Evolutionary conservation across 2,888 invertebrate species (phyloP).

Genomic region (Xestia ashworthii): DNA sequence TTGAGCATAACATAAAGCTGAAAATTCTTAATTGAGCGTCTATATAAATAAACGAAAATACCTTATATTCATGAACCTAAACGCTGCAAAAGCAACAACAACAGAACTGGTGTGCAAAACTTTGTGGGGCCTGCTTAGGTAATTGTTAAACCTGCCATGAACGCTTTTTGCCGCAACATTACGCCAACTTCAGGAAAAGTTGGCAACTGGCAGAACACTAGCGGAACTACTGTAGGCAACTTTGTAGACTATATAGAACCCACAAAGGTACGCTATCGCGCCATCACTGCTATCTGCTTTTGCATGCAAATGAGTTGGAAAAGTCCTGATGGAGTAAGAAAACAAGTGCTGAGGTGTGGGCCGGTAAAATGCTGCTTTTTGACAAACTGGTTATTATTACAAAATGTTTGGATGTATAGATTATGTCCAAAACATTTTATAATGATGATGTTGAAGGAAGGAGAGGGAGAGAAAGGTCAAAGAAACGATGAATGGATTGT

Average conservation of each 20-base stretch:
- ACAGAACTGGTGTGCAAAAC: slow-evolving; percentile 75
- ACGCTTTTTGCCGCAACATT: slow-evolving; percentile 89
- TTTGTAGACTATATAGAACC: slow-evolving; percentile 87
- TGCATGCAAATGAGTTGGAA: slow-evolving; percentile 90
- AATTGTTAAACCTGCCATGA: slow-evolving; percentile 89
- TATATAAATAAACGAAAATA: slow-evolving; percentile 38
- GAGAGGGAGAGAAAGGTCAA: too few relatives aligned
- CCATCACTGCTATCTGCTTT: slow-evolving; percentile 90
- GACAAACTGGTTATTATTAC: not conserved
- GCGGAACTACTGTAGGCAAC: slow-evolving; percentile 77
- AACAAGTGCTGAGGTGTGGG: slow-evolving; percentile 75
- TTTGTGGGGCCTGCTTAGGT: slow-evolving; percentile 86
- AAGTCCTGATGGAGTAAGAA: slow-evolving; percentile 88
- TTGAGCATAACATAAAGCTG: slow-evolving; percentile 6
- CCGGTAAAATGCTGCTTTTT: slow-evolving; percentile 73
- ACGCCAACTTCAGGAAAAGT: slow-evolving; percentile 86
- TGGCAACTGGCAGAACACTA: slow-evolving; percentile 83
- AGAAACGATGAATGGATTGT: too few relatives aligned
- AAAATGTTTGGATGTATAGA: not conserved
- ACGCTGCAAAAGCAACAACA: slow-evolving; percentile 77
- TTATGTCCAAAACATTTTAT: too few relatives aligned
- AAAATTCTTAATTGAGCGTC: slow-evolving; percentile 42
- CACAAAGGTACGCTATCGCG: slow-evolving; percentile 89
- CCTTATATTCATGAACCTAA: slow-evolving; percentile 53
- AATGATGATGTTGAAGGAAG: too few relatives aligned